Percentiles rank a stretch among this genome's conserved stretches.
Conservation (phyloP, 2,888 invertebrate species). For the Watsonalla cultraria region DNA sequence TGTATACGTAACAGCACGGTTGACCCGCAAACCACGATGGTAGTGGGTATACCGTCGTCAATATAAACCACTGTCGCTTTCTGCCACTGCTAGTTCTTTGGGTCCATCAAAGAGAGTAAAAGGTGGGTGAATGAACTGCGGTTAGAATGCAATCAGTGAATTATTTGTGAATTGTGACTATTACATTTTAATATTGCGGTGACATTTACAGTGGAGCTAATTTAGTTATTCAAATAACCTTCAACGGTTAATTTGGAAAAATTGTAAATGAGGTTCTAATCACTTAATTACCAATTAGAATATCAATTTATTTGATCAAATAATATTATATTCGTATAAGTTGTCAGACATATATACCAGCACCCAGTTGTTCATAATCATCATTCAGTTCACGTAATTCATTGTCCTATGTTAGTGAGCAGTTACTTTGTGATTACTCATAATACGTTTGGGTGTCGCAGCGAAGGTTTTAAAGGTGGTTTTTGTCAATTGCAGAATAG, state of each 20-base stretch:
- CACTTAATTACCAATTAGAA: no score
- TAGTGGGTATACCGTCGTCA: conserved; percentile 67
- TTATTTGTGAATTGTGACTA: conserved; percentile 40
- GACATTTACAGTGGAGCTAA: conserved; percentile 1
- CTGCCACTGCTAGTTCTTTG: conserved; percentile 67
- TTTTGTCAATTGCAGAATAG: conserved; percentile 33
- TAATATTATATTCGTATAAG: background rate
- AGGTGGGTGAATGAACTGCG: conserved; percentile 66
- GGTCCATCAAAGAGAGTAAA: conserved; percentile 64
- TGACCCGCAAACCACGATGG: conserved; percentile 52
- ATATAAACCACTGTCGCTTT: conserved; percentile 75
- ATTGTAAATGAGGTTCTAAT: no score
- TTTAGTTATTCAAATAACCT: background rate
- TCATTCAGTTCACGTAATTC: conserved; percentile 44
- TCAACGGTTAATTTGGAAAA: no score
- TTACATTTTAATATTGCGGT: conserved; percentile 16
- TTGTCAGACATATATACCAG: background rate
- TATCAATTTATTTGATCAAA: no score
- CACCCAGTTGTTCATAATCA: conserved; percentile 19
- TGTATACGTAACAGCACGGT: conserved; percentile 22
- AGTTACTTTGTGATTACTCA: background rate
- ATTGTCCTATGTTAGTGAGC: conserved; percentile 37
- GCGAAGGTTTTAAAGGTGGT: background rate
- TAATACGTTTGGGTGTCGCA: background rate
- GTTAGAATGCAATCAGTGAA: conserved; percentile 30